Evolutionary conservation across 2,113 vertebrate species (phyloP).

Genomic region (Okapia johnstoni): DNA sequence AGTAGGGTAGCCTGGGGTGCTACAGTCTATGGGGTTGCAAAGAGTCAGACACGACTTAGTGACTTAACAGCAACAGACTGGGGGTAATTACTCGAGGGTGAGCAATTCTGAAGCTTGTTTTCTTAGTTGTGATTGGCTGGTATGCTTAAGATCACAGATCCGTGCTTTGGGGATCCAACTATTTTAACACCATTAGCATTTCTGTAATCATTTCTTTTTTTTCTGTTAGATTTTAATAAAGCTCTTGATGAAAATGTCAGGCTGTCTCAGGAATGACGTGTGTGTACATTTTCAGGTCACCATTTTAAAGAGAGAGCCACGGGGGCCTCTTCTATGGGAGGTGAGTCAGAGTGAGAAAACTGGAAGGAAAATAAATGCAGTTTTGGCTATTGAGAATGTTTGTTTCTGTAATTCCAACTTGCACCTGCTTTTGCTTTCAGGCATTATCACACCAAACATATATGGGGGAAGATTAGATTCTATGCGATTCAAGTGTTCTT

Average conservation of each 20-base stretch:
- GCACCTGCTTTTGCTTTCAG: not conserved
- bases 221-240: slow-evolving; percentile 7
- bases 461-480: not conserved
- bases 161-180: not conserved
- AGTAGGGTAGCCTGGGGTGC: not conserved
- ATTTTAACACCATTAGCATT: not conserved
- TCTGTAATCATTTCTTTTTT: slow-evolving; percentile 26
- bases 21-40: not conserved
- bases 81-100: not conserved
- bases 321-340: not conserved
- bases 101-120: not conserved
- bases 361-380: not conserved
- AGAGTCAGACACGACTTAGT: not conserved
- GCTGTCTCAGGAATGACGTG: not conserved
- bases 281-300: slow-evolving; percentile 23
- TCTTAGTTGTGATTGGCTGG: not conserved
- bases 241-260: slow-evolving; percentile 33
- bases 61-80: not conserved
- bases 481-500: not conserved
- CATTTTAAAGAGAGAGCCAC: not conserved
- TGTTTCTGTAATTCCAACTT: not conserved
- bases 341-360: not conserved
- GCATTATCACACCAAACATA: not conserved
- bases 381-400: not conserved
- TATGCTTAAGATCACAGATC: not conserved